Percentiles rank a stretch among this genome's conserved stretches.
phyloP scores from a whole-genome alignment of 1,140 invertebrate species.

The Yoshiicerus persimilis region DNA sequence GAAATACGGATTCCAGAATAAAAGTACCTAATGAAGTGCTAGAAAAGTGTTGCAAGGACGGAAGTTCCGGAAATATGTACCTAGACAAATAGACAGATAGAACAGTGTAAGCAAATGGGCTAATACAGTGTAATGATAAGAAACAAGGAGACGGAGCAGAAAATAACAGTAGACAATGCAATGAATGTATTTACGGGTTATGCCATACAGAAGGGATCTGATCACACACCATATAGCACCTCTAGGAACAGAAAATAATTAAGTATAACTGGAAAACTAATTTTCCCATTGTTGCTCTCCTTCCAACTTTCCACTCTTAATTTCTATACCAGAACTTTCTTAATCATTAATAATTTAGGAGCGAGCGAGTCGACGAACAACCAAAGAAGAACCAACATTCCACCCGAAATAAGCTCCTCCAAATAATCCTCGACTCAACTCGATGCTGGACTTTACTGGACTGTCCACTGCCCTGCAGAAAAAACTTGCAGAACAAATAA shows the following conservation, averaged over 20 bases:
- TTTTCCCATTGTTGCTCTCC: slow-evolving; percentile 30
- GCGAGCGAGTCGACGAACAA: neutral
- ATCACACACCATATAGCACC: too few species aligned
- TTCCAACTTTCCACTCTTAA: slow-evolving; percentile 35
- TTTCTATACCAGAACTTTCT: slow-evolving; percentile 30
- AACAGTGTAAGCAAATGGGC: too few species aligned
- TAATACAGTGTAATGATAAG: too few species aligned
- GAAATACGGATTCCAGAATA: neutral
- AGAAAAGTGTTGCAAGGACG: neutral
- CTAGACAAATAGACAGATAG: neutral
- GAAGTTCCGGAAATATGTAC: neutral
- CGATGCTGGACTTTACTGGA: neutral
- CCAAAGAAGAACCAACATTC: neutral
- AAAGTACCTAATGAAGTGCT: neutral
- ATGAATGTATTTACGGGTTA: too few species aligned
- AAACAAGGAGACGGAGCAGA: neutral
- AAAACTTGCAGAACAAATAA: neutral
- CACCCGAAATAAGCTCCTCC: neutral
- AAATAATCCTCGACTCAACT: neutral
- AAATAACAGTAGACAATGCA: neutral
- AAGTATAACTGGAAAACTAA: slow-evolving; percentile 17
- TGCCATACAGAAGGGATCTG: too few species aligned
- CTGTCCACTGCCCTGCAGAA: neutral
- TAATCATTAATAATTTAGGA: slow-evolving; percentile 44
- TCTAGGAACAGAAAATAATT: slow-evolving; percentile 17